phyloP scores from a whole-genome alignment of 2,797 vertebrate genomes.

The Malurus leucopterus region DNA sequence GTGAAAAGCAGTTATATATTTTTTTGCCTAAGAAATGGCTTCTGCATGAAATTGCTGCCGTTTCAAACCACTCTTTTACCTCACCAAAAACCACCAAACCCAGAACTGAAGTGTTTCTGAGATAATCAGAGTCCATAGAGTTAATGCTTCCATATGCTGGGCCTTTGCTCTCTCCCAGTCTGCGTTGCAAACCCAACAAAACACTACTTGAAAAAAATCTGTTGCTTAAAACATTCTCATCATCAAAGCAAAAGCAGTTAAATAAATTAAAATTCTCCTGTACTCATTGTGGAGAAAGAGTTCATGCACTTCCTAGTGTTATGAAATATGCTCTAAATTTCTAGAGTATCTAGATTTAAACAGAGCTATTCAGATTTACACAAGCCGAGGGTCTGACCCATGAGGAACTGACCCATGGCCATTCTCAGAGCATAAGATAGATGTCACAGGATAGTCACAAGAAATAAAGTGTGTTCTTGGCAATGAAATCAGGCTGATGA shows the following conservation, averaged over 20 bases:
- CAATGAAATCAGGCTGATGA: neutral
- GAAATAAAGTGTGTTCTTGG: constrained; percentile 26
- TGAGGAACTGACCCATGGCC: neutral
- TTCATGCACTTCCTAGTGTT: neutral
- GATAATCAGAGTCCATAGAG: neutral
- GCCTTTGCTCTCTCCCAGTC: neutral
- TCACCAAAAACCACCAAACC: neutral
- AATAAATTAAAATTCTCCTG: neutral
- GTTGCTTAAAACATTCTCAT: neutral
- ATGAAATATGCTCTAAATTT: neutral
- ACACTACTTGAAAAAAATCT: neutral
- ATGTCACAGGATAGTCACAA: neutral
- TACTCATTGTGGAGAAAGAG: neutral
- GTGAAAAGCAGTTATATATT: neutral
- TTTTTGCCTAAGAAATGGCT: neutral
- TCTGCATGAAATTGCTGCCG: neutral
- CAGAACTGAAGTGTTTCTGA: neutral
- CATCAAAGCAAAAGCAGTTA: neutral
- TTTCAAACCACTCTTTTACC: neutral
- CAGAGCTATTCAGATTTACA: neutral
- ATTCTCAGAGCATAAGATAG: neutral
- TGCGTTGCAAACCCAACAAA: neutral
- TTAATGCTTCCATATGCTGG: fast-evolving
- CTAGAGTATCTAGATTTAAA: neutral
- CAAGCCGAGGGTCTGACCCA: neutral